Base-by-base conservation (phyloP, 2,113 vertebrate genomes). In the Calyptomena viridis region DNA sequence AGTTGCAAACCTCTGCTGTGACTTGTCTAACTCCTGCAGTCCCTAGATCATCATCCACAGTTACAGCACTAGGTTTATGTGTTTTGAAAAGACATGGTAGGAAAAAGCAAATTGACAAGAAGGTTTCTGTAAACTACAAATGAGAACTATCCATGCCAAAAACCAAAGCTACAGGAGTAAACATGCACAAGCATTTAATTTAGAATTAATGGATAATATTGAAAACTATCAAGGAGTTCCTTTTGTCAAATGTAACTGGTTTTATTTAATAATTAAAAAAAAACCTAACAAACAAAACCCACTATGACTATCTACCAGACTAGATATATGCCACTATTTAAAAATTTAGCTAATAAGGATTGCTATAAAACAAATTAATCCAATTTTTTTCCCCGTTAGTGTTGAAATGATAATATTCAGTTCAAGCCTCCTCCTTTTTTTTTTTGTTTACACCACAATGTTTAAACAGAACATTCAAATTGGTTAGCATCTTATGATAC, bases 1-100 rank as follows among this genome's bases (percentile, higher is more conserved):
- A 95, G 77, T 90, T 92, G 86, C 77, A 97, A 95, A 87, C 53
- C 79, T 96, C 81, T 68, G 50, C 84, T 84, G 64, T 72, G 91
- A 96, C 62, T 95, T 90, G 81, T 73, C 71, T 90, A 96, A 97
- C 93, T 96, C 90, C 92, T 96, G 92, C 24, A 96, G 93, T 95
- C 81, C 84, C 85, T 79, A 94, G 80, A 94, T 74, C 83, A 93
- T 63, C 94, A 89, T 84, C 89, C 76, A 56, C 33, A 90, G n/a
- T 64, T 79, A 82, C 28, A 68, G 31, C 53, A 56, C 27, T 47
- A 89, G 28, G 46, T 71, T 84, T 84, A 63, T 27, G 50, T 64
- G 25, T 68, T 95, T 86, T 56, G 35, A 79, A 85, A 81, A 81
- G 11, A 60, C 37, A 33, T 8, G 8, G 33, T 11, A 91, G 30